These are phyloP conservation scores for Uropsilus gracilis DNA, from an alignment of 2,113 vertebrate genomes.

Conservation along the genomic window DNA sequence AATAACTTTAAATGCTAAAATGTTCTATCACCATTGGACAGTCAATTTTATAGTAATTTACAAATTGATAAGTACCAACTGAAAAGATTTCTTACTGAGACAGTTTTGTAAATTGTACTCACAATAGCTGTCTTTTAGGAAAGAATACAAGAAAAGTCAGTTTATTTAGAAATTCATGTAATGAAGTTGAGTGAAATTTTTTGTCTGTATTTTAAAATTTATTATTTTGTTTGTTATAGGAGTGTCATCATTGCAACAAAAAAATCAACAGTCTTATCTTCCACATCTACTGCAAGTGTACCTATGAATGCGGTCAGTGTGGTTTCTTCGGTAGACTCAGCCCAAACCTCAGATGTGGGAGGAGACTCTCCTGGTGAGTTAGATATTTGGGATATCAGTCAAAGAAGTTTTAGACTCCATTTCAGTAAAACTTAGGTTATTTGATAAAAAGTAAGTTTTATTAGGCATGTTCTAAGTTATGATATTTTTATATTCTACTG, in stretches of 20 bases:
- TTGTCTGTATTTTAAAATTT: not conserved
- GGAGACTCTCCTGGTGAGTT: slow-evolving; percentile 89
- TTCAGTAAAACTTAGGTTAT: not conserved
- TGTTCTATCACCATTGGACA: not conserved
- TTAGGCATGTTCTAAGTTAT: not conserved
- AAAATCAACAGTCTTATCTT: slow-evolving; percentile 85
- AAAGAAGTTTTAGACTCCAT: not conserved
- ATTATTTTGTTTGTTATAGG: slow-evolving; percentile 82
- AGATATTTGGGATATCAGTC: not conserved
- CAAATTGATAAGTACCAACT: not conserved
- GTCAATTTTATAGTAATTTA: not conserved
- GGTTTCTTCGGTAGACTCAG: slow-evolving; percentile 91
- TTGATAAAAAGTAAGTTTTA: slow-evolving; percentile 2
- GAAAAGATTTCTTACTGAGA: slow-evolving; percentile 19
- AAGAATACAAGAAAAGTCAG: slow-evolving; percentile 5
- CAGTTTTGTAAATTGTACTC: slow-evolving; percentile 25
- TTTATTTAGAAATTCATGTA: slow-evolving; percentile 41
- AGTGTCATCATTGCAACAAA: slow-evolving; percentile 96
- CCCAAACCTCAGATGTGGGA: slow-evolving; percentile 82
- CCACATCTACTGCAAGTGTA: slow-evolving; percentile 79
- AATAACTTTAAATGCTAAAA: slow-evolving; percentile 6
- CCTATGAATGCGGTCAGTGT: slow-evolving; percentile 91
- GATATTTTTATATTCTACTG: slow-evolving; percentile 15
- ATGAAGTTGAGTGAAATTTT: not conserved
- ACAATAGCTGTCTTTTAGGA: not conserved